Conservation (phyloP, 2,113 vertebrate species). For the Laterallus jamaicensis region DNA sequence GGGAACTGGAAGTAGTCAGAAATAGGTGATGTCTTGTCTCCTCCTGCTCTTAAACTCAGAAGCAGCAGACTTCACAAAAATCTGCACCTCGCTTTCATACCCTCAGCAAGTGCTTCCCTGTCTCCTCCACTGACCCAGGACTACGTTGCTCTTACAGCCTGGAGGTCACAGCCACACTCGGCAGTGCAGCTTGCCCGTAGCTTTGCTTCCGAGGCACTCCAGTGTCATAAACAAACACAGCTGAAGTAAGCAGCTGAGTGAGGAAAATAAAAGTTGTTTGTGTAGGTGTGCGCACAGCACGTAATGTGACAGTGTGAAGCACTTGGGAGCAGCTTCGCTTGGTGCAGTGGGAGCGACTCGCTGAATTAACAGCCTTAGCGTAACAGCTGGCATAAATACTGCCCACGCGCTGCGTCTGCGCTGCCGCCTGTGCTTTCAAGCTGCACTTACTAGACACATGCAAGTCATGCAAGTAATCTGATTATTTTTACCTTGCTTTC, state of each 20-base stretch:
- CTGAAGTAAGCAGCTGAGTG: conserved; percentile 18
- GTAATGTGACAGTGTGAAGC: conserved; percentile 34
- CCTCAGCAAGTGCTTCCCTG: background rate
- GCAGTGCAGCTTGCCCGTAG: background rate
- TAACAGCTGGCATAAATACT: conserved; percentile 13
- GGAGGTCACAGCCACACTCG: background rate
- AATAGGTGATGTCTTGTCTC: background rate
- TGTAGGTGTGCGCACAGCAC: conserved; percentile 8
- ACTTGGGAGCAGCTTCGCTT: background rate
- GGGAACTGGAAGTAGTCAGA: background rate
- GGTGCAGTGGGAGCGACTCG: conserved; percentile 12
- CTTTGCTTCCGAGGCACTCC: background rate
- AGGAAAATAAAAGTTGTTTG: background rate
- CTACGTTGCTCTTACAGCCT: background rate
- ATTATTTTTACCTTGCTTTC: conserved; percentile 89
- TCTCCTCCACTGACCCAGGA: background rate
- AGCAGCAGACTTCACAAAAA: background rate
- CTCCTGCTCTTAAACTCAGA: background rate
- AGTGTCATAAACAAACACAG: background rate
- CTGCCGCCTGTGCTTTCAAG: conserved; percentile 25
- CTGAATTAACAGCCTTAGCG: background rate
- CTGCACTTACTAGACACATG: conserved; percentile 66
- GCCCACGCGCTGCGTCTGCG: background rate
- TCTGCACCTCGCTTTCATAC: background rate
- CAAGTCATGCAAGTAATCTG: conserved; percentile 74